Conservation (phyloP, 1,140 invertebrate genomes). For the Danaus plexippus region DNA sequence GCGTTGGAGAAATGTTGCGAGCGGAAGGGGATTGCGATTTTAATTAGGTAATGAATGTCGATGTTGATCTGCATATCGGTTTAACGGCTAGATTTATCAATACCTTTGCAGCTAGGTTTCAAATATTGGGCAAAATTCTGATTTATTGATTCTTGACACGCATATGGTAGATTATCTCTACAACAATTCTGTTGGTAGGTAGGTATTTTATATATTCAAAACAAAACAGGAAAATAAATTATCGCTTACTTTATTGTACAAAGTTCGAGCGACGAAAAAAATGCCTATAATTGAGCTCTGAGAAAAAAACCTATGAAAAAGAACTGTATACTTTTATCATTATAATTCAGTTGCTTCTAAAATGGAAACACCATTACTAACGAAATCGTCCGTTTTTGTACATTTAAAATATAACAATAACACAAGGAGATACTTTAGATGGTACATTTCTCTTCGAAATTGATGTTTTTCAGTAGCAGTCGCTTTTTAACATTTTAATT, state of each 20-base stretch:
- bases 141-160: conserved; percentile 39
- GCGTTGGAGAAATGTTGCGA: conserved; percentile 69
- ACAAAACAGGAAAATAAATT: too few relatives aligned
- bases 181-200: too few relatives aligned
- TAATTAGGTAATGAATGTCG: conserved; percentile 72
- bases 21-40: conserved; percentile 70
- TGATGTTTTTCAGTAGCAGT: conserved; percentile 67
- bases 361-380: conserved; percentile 13
- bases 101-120: conserved; percentile 48
- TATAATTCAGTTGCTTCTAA: conserved; percentile 7
- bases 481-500: conserved; percentile 72
- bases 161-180: conserved; percentile 16
- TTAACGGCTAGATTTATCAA: conserved; percentile 67
- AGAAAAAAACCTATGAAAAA: conserved; percentile 1
- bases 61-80: conserved; percentile 70
- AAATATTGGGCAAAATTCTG: conserved; percentile 43
- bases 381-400: conserved; percentile 20
- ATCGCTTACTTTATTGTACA: background rate
- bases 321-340: conserved; percentile 1
- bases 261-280: background rate
- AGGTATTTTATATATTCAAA: too few relatives aligned
- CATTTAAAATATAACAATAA: conserved; percentile 55
- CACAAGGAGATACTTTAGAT: conserved; percentile 60
- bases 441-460: conserved; percentile 69
- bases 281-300: background rate